A percentile compares a stretch with the other conserved stretches of the same genome.
Evolutionary conservation across 1,140 invertebrate species (phyloP).

Genomic region (Rhizoglyphus robini): DNA sequence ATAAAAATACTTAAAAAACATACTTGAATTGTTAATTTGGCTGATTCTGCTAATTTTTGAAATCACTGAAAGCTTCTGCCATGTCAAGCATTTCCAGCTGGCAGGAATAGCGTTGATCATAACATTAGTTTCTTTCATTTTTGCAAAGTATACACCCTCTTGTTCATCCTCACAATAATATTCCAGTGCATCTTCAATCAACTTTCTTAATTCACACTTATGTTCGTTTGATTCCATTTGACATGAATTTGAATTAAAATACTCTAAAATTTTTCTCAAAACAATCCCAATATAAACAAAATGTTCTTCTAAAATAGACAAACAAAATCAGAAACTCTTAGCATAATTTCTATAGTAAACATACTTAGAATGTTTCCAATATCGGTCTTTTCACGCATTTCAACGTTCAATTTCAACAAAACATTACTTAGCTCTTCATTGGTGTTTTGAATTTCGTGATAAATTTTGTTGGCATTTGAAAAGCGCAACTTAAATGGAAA

Average conservation of each 20-base stretch:
- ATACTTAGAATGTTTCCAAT: slow-evolving; percentile 1
- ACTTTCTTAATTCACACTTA: not conserved
- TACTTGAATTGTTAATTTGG: not conserved
- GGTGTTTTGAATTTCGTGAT: not conserved
- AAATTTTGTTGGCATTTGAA: not conserved
- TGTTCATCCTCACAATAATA: not conserved
- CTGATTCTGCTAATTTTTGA: not conserved
- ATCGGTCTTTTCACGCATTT: not conserved
- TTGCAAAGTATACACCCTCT: not conserved
- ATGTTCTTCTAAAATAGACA: not conserved
- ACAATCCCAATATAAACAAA: not conserved
- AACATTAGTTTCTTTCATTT: not conserved
- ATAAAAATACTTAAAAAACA: not conserved
- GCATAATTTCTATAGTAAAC: not conserved
- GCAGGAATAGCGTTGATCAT: not conserved
- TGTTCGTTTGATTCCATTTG: not conserved
- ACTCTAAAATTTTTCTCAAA: not conserved
- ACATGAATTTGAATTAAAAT: not conserved
- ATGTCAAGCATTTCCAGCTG: slow-evolving; percentile 13
- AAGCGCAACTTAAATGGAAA: slow-evolving; percentile 18
- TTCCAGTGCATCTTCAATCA: not conserved
- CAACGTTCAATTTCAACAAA: not conserved
- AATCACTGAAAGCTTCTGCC: not conserved
- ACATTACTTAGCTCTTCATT: not conserved
- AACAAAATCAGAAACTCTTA: not conserved